Conservation (phyloP, 2,113 vertebrate species). For the Craseonycteris thonglongyai region DNA sequence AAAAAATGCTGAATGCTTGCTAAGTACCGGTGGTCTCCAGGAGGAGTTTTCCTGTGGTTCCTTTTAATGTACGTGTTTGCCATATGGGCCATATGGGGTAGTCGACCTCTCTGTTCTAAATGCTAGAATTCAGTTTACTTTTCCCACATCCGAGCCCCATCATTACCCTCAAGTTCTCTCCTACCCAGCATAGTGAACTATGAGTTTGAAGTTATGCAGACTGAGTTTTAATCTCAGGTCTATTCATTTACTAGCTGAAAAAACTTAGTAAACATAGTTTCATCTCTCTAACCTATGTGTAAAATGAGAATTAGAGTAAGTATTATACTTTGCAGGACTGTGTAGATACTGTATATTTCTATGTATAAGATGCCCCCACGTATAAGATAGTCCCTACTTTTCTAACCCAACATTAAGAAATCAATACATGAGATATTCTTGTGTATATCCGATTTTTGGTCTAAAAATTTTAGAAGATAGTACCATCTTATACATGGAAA, state of each 20-base stretch:
- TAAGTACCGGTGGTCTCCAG: accelerated
- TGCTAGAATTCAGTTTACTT: not conserved
- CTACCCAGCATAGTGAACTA: not conserved
- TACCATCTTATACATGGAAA: too few species aligned
- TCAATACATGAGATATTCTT: too few species aligned
- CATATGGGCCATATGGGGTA: accelerated
- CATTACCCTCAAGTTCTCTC: accelerated
- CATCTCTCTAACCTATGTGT: not conserved
- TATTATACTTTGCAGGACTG: not conserved
- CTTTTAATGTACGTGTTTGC: accelerated
- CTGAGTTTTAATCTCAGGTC: not conserved
- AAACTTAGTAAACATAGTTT: not conserved
- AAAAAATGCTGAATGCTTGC: not conserved
- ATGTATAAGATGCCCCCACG: too few species aligned
- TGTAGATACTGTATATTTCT: too few species aligned
- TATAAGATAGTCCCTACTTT: too few species aligned
- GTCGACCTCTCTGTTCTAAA: not conserved
- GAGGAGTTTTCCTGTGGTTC: accelerated
- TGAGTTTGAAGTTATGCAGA: not conserved
- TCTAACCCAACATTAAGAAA: too few species aligned
- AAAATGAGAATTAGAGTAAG: not conserved
- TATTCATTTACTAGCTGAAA: not conserved
- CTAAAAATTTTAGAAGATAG: too few species aligned
- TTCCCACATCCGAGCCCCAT: not conserved
- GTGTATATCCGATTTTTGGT: too few species aligned